A percentile compares a stretch with the other conserved stretches of the same genome.
These are phyloP conservation scores for Drosophila pseudotakahashii DNA, from an alignment of 2,888 invertebrate species.

Conservation along the genomic window DNA sequence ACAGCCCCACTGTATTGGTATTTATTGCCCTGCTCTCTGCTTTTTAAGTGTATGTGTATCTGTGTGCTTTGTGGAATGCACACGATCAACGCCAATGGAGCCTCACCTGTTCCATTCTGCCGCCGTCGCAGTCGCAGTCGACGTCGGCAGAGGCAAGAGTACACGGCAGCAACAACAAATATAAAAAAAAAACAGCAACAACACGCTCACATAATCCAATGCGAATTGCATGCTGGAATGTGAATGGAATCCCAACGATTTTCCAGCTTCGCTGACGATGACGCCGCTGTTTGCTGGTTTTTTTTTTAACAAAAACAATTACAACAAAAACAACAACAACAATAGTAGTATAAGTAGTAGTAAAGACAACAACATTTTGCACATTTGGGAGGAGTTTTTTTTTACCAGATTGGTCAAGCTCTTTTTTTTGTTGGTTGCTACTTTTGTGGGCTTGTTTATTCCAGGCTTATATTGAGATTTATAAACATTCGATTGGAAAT, in stretches of 20 bases:
- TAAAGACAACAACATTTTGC: slow-evolving; percentile 32
- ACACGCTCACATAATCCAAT: slow-evolving; percentile 65
- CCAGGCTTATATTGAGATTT: neutral
- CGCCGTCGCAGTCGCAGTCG: slow-evolving; percentile 18
- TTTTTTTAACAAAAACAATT: slow-evolving; percentile 20
- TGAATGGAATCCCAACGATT: slow-evolving; percentile 83
- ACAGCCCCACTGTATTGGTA: slow-evolving; percentile 48
- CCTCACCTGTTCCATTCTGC: slow-evolving; percentile 75
- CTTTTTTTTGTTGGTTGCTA: slow-evolving; percentile 4
- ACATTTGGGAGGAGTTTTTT: slow-evolving; percentile 30
- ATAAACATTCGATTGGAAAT: neutral
- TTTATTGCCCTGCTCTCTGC: slow-evolving; percentile 71
- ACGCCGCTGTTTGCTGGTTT: slow-evolving; percentile 66
- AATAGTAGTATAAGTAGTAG: slow-evolving; percentile 16
- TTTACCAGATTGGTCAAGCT: slow-evolving; percentile 31
- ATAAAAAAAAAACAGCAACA: slow-evolving; percentile 32
- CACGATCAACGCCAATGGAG: slow-evolving; percentile 63
- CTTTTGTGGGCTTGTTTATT: slow-evolving; percentile 22
- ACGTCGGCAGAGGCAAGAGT: slow-evolving; percentile 40
- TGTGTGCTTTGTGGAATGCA: slow-evolving; percentile 71
- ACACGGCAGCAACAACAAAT: slow-evolving; percentile 49
- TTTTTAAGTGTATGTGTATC: slow-evolving; percentile 24
- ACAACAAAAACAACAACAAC: slow-evolving; percentile 5
- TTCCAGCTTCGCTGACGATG: slow-evolving; percentile 80
- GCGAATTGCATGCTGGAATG: slow-evolving; percentile 83